Evolutionary conservation across 2,113 vertebrate genomes (phyloP), one percentile per base, ranked within the genome.

Genomic region (Sitta europaea): DNA sequence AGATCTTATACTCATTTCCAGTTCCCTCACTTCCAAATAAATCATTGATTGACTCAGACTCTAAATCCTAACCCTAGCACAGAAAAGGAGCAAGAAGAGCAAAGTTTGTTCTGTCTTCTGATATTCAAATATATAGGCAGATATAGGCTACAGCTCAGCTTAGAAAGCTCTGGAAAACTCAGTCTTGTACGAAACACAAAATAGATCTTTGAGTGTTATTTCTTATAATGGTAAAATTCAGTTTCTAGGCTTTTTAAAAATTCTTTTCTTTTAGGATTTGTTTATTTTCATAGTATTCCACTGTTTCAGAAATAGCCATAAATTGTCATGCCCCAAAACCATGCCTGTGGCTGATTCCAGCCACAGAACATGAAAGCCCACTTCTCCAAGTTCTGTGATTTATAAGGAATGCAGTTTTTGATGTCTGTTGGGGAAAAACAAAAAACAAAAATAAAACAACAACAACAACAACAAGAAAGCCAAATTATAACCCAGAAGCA

Each of bases 281-380:
- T 74, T 95, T 94, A 65, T 90, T 93, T 96, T 94, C 58, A 77
- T 70, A 88, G 38, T 35, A 83, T 90, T 92, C 48, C 23, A 38
- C 40, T 50, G 23, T 89, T 95, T 92, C 95, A 94, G 86, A 97
- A 94, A 89, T 82, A 89, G 48, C 91, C 24, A 33, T 89, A 83
- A 96, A 94, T 47, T 88, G 51, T 61, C 76, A 66, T 72, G 76
- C 11, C 38, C 59, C n/a, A 38, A 89, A 92, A 61, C 76, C 62
- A 43, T 53, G 83, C 88, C 71, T 59, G 71, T 77, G 78, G 88
- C 77, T 88, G n/a, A 88, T 92, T 97, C 71, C 77, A 91, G 72
- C 33, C 86, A 84, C 67, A 75, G n/a, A 86, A 86, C 63, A 91
- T 78, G 84, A 93, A 95, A 88, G 48, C 20, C 35, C 12, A 28